Conservation (phyloP, 2,888 invertebrate genomes). For the Meloe dianella region DNA sequence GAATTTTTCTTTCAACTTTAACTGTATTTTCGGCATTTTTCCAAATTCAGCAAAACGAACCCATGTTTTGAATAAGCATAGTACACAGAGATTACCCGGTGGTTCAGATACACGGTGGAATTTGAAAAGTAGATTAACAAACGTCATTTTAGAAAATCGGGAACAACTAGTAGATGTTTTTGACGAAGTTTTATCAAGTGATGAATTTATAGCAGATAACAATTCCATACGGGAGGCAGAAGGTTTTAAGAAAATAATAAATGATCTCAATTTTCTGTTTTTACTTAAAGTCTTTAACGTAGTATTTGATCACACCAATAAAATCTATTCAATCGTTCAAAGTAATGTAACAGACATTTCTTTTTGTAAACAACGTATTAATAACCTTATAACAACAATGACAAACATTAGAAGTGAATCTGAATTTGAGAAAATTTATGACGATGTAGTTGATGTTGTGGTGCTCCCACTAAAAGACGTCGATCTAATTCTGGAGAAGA, state of each 20-base stretch:
- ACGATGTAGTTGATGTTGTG: conserved; percentile 12
- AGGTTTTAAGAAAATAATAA: too few species aligned
- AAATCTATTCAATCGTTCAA: conserved; percentile 24
- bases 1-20: conserved; percentile 16
- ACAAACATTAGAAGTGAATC: conserved; percentile 14
- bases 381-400: conserved; percentile 17
- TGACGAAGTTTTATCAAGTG: too few species aligned
- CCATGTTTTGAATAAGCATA: conserved; percentile 5
- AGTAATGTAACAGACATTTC: conserved; percentile 23
- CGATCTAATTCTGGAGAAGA: too few species aligned
- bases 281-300: too few species aligned
- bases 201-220: too few species aligned
- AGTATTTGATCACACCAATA: too few species aligned
- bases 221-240: too few species aligned
- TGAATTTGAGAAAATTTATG: neutral
- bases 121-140: too few species aligned
- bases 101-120: too few species aligned
- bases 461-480: conserved; percentile 14
- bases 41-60: conserved; percentile 23
- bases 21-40: conserved; percentile 12
- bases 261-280: too few species aligned
- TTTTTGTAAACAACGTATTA: conserved; percentile 26
- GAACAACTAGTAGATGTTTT: too few species aligned
- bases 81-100: conserved; percentile 8
- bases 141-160: too few species aligned